Percentiles rank a stretch among this genome's conserved stretches.
Conservation (phyloP, 2,888 invertebrate species). For the Tupiocoris notatus region DNA sequence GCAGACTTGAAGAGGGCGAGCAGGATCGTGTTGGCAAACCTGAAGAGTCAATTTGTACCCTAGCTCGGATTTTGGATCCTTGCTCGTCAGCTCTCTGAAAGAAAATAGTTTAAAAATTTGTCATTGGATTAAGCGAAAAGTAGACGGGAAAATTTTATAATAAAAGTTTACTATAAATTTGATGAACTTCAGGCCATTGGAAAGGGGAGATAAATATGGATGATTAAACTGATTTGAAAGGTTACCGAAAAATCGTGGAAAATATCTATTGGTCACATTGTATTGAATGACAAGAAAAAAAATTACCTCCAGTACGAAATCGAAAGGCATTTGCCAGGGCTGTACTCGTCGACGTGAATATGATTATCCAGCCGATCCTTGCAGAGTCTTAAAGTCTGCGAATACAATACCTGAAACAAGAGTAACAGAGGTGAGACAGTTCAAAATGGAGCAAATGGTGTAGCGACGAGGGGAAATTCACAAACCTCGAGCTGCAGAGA, state of each 20-base stretch:
- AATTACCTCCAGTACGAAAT: conserved; percentile 91
- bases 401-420: conserved; percentile 64
- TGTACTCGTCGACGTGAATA: conserved; percentile 85
- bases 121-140: too few species aligned
- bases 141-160: conserved; percentile 7
- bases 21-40: conserved; percentile 78
- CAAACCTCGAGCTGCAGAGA: conserved; percentile 84
- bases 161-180: too few species aligned
- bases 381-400: conserved; percentile 83
- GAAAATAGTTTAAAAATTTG: not conserved
- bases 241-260: too few species aligned
- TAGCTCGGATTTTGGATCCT: conserved; percentile 77
- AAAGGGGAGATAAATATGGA: too few species aligned
- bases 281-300: conserved; percentile 6
- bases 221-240: too few species aligned
- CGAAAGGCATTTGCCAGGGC: conserved; percentile 81
- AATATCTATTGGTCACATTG: not conserved
- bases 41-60: conserved; percentile 87
- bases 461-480: too few species aligned
- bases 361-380: conserved; percentile 85
- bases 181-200: too few species aligned
- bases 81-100: conserved; percentile 59
- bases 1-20: conserved; percentile 69
- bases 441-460: not conserved
- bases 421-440: too few species aligned